phyloP scores from a whole-genome alignment of 2,113 vertebrate genomes.

The Mungos mungo region DNA sequence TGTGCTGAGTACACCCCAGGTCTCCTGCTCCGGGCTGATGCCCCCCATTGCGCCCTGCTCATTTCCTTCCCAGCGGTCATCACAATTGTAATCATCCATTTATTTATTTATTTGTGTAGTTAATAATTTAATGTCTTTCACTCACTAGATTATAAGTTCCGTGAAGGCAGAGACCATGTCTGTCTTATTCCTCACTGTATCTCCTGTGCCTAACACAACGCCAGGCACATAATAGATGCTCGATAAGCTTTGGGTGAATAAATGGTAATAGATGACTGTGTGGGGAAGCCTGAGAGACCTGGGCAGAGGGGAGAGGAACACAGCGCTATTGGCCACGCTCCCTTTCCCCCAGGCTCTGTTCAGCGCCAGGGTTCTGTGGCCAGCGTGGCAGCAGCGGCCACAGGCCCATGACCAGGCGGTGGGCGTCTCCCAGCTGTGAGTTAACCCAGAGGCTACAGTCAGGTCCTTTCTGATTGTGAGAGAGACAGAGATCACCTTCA shows the following conservation, averaged over 20 bases:
- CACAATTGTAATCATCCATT: background rate
- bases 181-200: background rate
- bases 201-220: background rate
- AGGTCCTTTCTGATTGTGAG: background rate
- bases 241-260: background rate
- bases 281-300: background rate
- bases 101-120: background rate
- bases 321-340: background rate
- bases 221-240: fast-evolving
- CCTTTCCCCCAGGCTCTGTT: background rate
- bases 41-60: background rate
- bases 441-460: background rate
- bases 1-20: background rate
- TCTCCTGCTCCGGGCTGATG: background rate
- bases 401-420: background rate
- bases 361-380: background rate
- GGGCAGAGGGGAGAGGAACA: background rate
- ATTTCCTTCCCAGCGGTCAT: background rate
- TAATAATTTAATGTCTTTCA: background rate
- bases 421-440: background rate
- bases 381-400: background rate
- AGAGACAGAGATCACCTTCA: background rate
- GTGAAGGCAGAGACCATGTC: background rate
- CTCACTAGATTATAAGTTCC: background rate
- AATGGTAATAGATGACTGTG: background rate